Conservation (phyloP, 2,888 invertebrate species). For the Lasioglossum malachurum region DNA sequence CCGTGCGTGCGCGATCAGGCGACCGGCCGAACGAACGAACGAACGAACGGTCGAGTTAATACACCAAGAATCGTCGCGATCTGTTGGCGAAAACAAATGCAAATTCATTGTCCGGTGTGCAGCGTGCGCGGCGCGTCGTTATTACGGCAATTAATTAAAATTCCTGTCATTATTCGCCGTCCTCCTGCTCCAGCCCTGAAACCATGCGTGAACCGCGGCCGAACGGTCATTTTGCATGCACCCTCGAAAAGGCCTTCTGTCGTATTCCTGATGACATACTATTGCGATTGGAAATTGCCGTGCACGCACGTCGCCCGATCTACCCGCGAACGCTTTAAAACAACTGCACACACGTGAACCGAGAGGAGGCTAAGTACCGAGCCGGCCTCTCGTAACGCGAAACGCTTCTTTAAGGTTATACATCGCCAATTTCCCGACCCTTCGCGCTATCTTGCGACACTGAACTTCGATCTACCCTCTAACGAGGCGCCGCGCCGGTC, state of each 20-base stretch:
- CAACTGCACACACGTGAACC: slow-evolving; percentile 26
- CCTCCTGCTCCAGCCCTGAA: slow-evolving; percentile 46
- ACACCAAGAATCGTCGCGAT: slow-evolving; percentile 30
- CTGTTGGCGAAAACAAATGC: slow-evolving; percentile 71
- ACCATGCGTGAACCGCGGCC: slow-evolving; percentile 58
- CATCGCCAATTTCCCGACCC: neutral
- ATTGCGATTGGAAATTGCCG: slow-evolving; percentile 53
- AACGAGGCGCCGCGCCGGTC: neutral
- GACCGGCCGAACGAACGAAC: neutral
- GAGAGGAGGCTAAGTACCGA: neutral
- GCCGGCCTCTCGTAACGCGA: neutral
- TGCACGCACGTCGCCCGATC: slow-evolving; percentile 25
- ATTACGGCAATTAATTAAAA: slow-evolving; percentile 75
- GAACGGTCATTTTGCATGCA: slow-evolving; percentile 53
- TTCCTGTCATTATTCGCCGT: slow-evolving; percentile 70
- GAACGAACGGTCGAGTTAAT: slow-evolving; percentile 7
- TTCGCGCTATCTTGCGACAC: neutral
- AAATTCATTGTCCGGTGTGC: slow-evolving; percentile 65
- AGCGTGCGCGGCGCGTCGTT: slow-evolving; percentile 61
- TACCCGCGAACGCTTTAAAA: slow-evolving; percentile 16
- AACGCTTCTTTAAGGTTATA: neutral
- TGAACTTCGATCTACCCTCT: neutral
- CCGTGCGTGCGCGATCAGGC: neutral
- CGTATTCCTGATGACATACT: slow-evolving; percentile 54
- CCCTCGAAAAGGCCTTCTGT: slow-evolving; percentile 50